phyloP scores from a whole-genome alignment of 2,113 vertebrate species.

The Pteropus alecto region DNA sequence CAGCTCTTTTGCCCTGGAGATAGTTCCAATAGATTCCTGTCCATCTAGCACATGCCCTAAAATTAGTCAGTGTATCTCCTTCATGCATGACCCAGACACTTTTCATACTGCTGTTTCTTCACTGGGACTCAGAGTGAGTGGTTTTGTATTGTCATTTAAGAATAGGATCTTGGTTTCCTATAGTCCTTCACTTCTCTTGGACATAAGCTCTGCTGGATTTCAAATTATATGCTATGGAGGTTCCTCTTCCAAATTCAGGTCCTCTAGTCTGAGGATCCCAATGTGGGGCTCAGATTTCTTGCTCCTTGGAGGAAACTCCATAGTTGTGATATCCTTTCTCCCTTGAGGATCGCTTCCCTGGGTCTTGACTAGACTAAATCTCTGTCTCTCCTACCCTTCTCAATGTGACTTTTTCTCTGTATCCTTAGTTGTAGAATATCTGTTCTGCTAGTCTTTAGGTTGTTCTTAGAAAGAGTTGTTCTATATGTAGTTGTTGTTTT shows the following conservation, averaged over 20 bases:
- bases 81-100: neutral
- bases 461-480: neutral
- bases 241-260: neutral
- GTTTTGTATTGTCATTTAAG: neutral
- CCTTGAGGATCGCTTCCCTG: neutral
- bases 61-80: neutral
- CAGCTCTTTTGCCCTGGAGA: neutral
- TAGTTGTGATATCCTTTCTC: neutral
- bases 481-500: neutral
- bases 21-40: neutral
- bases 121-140: neutral
- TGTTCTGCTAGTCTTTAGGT: neutral
- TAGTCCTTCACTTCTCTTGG: neutral
- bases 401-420: neutral
- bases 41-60: neutral
- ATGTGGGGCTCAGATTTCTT: neutral
- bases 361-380: neutral
- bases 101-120: neutral
- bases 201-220: neutral
- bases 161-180: neutral
- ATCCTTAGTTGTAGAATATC: neutral
- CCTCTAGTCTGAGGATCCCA: neutral
- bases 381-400: neutral
- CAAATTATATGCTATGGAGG: neutral
- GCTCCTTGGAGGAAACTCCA: neutral